Evolutionary conservation across 2,888 invertebrate species (phyloP), one percentile per base, ranked within the genome.

Genomic region (Drosophila nigricruria): DNA sequence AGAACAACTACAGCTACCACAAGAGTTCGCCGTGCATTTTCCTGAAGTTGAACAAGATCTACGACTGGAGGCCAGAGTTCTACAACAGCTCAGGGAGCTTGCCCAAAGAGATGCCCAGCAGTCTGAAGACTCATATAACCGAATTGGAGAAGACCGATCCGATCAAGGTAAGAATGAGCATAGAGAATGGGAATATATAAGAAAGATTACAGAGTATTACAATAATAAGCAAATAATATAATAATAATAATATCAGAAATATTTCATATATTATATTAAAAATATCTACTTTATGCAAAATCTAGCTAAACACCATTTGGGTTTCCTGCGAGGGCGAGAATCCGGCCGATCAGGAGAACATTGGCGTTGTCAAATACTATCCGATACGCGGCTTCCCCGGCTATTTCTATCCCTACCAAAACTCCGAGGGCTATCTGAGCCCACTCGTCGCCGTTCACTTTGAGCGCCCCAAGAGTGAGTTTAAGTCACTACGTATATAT

Each of bases 31-130:
- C 99, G 0, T 99, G 99, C 93, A 95, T 99, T 75, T 96, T 99
- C 91, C 94, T 99, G 64, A 99, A 99, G 92, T 94, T 99, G 43
- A 99, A 99, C 94, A 98, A 97, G 95, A 98, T 98, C 89, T 98
- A 95, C 87, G 97, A 96, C 23, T 98, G 98, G 98, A 94, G 94
- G 76, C 98, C 98, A 0, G 94, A 96, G 36, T 96, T 95, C 90
- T 98, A 96, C 91, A 96, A 97, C 89, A 95, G 95, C 75, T 94
- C 96, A 0, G 93, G 94, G 10, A 92, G 94, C 62, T 93, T 97
- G 53, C 98, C 98, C 0, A 86, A 92, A 0, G 94, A 94, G 2
- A 97, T 98, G 97, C 97, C 97, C 0, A 82, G 93, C 0, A 94
- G 94, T 57, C 93, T 98, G 73, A 96, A 96, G 90, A 93, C 95